These are phyloP conservation scores for Lanius ludovicianus DNA, from an alignment of 2,113 vertebrate species.

Conservation along the genomic window DNA sequence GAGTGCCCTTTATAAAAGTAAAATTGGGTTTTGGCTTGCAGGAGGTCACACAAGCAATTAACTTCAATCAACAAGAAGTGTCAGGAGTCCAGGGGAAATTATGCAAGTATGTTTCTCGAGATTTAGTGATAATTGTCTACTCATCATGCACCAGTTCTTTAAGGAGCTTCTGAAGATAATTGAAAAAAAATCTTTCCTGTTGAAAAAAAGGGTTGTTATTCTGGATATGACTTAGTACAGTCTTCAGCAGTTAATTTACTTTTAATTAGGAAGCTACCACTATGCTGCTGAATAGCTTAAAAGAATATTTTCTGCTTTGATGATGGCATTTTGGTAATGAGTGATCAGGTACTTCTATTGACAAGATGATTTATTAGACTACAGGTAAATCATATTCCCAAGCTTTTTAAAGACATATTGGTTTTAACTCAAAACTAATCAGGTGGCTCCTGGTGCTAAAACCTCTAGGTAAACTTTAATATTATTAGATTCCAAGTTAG, in stretches of 20 bases:
- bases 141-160: conserved; percentile 20
- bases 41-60: conserved; percentile 57
- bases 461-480: background rate
- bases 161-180: conserved; percentile 4
- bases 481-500: background rate
- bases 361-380: background rate
- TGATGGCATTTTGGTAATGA: background rate
- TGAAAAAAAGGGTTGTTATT: conserved; percentile 14
- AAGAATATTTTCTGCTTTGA: background rate
- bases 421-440: background rate
- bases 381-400: background rate
- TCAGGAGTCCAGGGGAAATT: conserved; percentile 32
- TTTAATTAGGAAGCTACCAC: conserved; percentile 15
- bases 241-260: conserved; percentile 13
- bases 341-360: background rate
- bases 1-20: conserved; percentile 6
- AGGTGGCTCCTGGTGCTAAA: background rate
- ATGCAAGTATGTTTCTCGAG: conserved; percentile 31
- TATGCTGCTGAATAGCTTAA: background rate
- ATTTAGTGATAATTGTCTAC: conserved; percentile 49
- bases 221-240: background rate
- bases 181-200: background rate
- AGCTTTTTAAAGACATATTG: background rate
- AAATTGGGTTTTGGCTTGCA: conserved; percentile 4
- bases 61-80: conserved; percentile 58